These are phyloP conservation scores for Halcyon leucocephala DNA, from an alignment of 2,797 vertebrate genomes.

Conservation along the genomic window DNA sequence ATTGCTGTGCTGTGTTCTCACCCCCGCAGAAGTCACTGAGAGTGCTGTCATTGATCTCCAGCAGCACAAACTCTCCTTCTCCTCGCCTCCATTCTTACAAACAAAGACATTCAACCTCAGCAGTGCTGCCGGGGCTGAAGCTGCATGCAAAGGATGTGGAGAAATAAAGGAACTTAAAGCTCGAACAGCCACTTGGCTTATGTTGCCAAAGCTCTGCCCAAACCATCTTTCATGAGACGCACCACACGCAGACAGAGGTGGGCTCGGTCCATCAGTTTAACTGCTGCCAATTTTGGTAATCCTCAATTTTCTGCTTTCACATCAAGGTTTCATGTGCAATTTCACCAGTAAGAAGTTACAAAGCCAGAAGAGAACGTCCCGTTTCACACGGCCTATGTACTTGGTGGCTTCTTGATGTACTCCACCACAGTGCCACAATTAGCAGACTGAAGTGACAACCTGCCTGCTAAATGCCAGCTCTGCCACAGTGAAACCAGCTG, in stretches of 20 bases:
- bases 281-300: background rate
- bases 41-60: background rate
- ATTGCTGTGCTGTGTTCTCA: background rate
- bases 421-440: rapidly evolving
- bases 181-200: background rate
- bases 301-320: background rate
- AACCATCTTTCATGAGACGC: rapidly evolving
- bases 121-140: background rate
- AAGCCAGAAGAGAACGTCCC: background rate
- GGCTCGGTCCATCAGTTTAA: background rate
- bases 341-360: background rate
- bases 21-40: background rate
- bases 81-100: background rate
- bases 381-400: rapidly evolving
- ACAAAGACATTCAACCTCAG: background rate
- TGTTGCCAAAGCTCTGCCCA: background rate
- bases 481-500: background rate
- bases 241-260: rapidly evolving
- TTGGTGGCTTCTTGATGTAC: background rate
- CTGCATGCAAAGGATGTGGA: background rate
- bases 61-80: background rate
- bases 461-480: background rate
- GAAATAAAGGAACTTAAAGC: background rate
- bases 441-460: rapidly evolving
- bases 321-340: rapidly evolving